Evolutionary conservation across 1,140 invertebrate genomes (phyloP).

Genomic region (Zaprionus ghesquierei): DNA sequence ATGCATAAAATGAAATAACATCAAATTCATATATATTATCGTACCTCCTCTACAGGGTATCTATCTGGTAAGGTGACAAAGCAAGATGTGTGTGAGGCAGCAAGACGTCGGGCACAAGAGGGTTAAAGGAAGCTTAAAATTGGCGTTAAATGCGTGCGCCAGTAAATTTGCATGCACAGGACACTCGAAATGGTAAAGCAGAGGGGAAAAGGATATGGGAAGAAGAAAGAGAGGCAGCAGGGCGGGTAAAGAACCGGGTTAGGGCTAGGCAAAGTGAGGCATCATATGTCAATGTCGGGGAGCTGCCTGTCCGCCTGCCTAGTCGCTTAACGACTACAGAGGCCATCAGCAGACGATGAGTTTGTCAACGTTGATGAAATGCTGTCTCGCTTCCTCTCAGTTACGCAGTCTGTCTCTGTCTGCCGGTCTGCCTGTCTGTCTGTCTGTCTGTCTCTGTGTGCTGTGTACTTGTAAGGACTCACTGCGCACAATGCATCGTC

Average conservation of each 20-base stretch:
- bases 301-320: constrained; percentile 5
- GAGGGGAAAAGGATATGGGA: neutral
- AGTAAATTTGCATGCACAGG: constrained; percentile 62
- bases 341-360: too few relatives aligned
- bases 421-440: neutral
- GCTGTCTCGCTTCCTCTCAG: constrained; percentile 44
- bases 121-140: constrained; percentile 48
- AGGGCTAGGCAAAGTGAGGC: neutral
- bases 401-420: neutral
- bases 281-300: constrained; percentile 41
- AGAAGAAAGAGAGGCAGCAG: neutral
- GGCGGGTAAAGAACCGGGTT: neutral
- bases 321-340: constrained; percentile 42
- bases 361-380: constrained; percentile 77
- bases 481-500: constrained; percentile 49
- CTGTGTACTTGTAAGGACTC: constrained; percentile 71
- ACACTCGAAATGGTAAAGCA: constrained; percentile 12
- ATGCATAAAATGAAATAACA: too few relatives aligned
- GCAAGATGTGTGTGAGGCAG: neutral
- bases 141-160: constrained; percentile 63
- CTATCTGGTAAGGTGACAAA: neutral
- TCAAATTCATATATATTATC: too few relatives aligned
- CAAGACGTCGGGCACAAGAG: neutral
- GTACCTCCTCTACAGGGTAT: neutral
- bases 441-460: constrained; percentile 15